Percentiles rank a stretch among this genome's conserved stretches.
Conservation (phyloP, 1,140 invertebrate species). For the Calosoma granatense region DNA sequence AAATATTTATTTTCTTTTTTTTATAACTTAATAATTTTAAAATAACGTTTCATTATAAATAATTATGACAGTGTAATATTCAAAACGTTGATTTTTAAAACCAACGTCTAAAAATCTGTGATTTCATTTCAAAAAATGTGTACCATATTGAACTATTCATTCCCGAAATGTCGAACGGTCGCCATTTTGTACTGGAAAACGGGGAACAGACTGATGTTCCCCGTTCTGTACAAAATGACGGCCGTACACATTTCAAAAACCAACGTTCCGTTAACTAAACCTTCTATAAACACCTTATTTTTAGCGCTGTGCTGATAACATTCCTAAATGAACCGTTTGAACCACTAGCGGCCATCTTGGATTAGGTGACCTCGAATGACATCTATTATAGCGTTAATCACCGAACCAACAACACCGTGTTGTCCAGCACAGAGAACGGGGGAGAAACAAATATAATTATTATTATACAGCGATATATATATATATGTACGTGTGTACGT, state of each 20-base stretch:
- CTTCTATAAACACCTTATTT: conserved; percentile 6
- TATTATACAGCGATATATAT: too few species aligned
- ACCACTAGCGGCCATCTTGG: too few species aligned
- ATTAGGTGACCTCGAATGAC: too few species aligned
- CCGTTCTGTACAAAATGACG: background rate
- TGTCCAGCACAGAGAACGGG: too few species aligned
- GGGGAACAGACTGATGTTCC: background rate
- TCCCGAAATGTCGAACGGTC: background rate
- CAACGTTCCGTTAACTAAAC: conserved; percentile 1
- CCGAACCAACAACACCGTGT: too few species aligned
- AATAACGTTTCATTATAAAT: conserved; percentile 8
- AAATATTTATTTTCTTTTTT: conserved; percentile 9
- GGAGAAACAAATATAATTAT: too few species aligned
- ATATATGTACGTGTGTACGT: too few species aligned
- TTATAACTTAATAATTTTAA: conserved; percentile 9
- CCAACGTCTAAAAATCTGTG: conserved; percentile 3
- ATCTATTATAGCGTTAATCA: too few species aligned
- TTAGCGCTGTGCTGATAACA: background rate
- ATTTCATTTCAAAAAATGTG: conserved; percentile 3
- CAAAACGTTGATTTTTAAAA: background rate
- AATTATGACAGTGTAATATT: conserved; percentile 9
- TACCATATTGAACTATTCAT: background rate
- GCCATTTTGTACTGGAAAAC: background rate
- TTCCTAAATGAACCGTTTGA: background rate
- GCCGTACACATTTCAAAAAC: background rate